Evolutionary conservation across 2,113 vertebrate species (phyloP), one percentile per base, ranked within the genome.

Genomic region (Aythya baeri): DNA sequence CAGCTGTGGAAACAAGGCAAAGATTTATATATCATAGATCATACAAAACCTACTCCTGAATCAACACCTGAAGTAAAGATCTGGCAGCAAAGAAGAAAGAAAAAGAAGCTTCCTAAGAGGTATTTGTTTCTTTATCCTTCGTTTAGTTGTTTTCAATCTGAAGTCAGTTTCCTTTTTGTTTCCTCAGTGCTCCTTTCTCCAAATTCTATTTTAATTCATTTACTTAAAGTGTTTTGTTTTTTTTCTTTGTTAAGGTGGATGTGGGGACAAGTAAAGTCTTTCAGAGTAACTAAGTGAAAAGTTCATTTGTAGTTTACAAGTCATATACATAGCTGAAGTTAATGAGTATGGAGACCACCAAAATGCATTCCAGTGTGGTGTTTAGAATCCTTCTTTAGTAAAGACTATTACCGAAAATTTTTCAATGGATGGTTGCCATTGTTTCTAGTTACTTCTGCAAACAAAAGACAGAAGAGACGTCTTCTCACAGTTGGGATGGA

Each of bases 1-100:
- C 96, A 98, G 44, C 98, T 98, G 62, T 99, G 99, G 99, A 99
- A 99, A 97, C 97, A 99, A 97, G 99, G 99, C 58, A 99, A 99
- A 86, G 99, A 99, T 97, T 86, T 98, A 36, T 98, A 98, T 17
- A 97, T 97, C 27, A 98, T 99, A 67, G 99, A 99, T 97, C 99
- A 99, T 97, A 98, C 98, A 29, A 98, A 97, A n/a, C 97, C 99
- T 44, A 99, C 99, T 46, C 98, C 99, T 50, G 98, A 98, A 93
- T 97, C 98, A 63, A 99, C 99, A 22, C 99, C 99, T 10, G 99
- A 99, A 98, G 98, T 99, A 71, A 98, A 98, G 89, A 96, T 92
- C 55, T 99, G 99, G 99, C 86, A 99, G 46, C 98, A 98, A 89
- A 98, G 98, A 84, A 98, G 98, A 81, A 98, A 93, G 84, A 99